A percentile compares a stretch with the other conserved stretches of the same genome.
Conservation (phyloP, 2,113 vertebrate genomes). For the Sturnira hondurensis region DNA sequence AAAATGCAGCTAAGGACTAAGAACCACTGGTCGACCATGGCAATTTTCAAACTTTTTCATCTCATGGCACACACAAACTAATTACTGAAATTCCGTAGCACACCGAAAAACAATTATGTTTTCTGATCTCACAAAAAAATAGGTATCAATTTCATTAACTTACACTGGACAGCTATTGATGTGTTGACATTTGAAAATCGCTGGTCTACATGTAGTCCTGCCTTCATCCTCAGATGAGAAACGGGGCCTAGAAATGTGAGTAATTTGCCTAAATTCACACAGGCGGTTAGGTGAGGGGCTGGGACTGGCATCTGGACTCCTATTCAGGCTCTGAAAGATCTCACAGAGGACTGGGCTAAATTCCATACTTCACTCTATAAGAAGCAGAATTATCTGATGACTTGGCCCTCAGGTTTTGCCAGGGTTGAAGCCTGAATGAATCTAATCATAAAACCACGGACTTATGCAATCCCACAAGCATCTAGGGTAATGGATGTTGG, state of each 20-base stretch:
- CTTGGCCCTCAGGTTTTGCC: constrained; percentile 42
- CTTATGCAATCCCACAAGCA: constrained; percentile 39
- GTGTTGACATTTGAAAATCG: too few relatives aligned
- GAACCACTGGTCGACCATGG: too few relatives aligned
- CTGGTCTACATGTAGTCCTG: neutral
- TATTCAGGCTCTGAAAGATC: constrained; percentile 13
- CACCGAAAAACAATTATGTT: too few relatives aligned
- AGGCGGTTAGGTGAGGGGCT: neutral
- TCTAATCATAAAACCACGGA: constrained; percentile 54
- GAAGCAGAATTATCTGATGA: constrained; percentile 54
- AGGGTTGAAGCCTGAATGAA: constrained; percentile 61
- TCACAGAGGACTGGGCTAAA: constrained; percentile 18
- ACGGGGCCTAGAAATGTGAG: neutral
- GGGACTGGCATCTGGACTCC: neutral
- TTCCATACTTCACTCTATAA: constrained; percentile 47
- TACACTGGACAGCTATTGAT: too few relatives aligned
- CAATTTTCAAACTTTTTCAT: too few relatives aligned
- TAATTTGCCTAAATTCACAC: constrained; percentile 22
- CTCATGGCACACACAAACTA: too few relatives aligned
- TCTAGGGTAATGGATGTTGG: constrained; percentile 55
- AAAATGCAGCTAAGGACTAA: too few relatives aligned
- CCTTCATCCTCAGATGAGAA: neutral
- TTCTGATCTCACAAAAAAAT: too few relatives aligned
- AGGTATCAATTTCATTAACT: too few relatives aligned
- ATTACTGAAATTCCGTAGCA: too few relatives aligned